Percentiles rank a stretch among this genome's conserved stretches.
Conservation (phyloP, 2,113 vertebrate genomes). For the Zosterops pallidus region DNA sequence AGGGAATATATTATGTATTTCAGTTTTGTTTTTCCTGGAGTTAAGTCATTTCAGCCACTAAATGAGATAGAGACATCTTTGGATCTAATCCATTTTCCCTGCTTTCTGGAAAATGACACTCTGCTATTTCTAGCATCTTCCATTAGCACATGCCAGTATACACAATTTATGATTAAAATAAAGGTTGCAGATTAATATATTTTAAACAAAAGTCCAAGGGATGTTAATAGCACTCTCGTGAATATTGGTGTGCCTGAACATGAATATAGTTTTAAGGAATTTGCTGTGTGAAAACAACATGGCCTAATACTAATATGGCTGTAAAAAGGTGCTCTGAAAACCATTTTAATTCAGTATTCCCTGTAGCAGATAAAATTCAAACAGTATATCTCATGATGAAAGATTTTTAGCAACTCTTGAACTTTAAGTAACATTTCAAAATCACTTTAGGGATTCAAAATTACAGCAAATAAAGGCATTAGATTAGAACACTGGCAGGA, state of each 20-base stretch:
- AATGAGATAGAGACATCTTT: neutral
- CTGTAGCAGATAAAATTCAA: neutral
- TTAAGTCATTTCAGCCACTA: neutral
- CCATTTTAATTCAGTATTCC: neutral
- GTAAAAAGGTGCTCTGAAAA: neutral
- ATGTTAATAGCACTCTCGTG: neutral
- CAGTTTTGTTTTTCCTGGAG: neutral
- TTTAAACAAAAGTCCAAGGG: neutral
- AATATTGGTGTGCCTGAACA: neutral
- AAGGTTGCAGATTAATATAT: neutral
- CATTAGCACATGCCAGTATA: neutral
- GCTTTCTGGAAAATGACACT: neutral
- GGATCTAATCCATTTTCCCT: neutral
- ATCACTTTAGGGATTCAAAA: neutral
- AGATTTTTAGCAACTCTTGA: neutral
- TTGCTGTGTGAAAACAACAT: neutral
- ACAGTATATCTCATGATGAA: neutral
- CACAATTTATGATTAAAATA: neutral
- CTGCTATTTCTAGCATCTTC: neutral
- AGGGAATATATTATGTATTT: neutral
- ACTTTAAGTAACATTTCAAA: neutral
- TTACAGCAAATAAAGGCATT: neutral
- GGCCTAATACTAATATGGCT: neutral
- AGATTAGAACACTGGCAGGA: neutral
- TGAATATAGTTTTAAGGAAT: neutral